Evolutionary conservation across 2,113 vertebrate species (phyloP).

Genomic region (Menidia beryllina): DNA sequence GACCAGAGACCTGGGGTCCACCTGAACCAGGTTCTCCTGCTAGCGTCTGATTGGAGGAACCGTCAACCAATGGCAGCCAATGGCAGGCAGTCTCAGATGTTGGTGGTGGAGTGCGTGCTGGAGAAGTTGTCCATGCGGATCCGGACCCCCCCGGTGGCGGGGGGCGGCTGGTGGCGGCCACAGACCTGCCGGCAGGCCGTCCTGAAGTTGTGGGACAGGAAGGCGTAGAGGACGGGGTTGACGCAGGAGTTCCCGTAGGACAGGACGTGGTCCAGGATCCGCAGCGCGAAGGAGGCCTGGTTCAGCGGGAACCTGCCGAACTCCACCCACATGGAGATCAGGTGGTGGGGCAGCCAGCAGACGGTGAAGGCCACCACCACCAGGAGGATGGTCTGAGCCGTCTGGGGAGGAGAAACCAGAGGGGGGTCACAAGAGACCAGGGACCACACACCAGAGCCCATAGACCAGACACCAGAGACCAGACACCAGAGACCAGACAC

Average conservation of each 20-base stretch:
- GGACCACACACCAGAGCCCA: too few relatives aligned
- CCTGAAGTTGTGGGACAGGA: slow-evolving; percentile 87
- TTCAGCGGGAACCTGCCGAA: slow-evolving; percentile 86
- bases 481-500: too few relatives aligned
- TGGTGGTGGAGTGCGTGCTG: slow-evolving; percentile 80
- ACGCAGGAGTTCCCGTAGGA: slow-evolving; percentile 87
- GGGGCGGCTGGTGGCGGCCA: slow-evolving; percentile 42
- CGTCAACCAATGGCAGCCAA: too few relatives aligned
- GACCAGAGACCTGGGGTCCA: too few relatives aligned
- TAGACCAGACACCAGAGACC: too few relatives aligned
- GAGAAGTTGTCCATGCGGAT: slow-evolving; percentile 85
- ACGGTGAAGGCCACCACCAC: slow-evolving; percentile 83
- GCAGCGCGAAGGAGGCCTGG: slow-evolving; percentile 83
- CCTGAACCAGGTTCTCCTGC: too few relatives aligned
- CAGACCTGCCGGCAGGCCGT: slow-evolving; percentile 83
- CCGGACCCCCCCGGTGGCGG: slow-evolving; percentile 70
- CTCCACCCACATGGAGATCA: slow-evolving; percentile 88
- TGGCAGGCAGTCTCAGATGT: too few relatives aligned
- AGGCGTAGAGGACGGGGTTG: slow-evolving; percentile 88
- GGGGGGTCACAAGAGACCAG: too few relatives aligned
- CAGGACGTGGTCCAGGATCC: slow-evolving; percentile 85
- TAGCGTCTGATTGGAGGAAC: too few relatives aligned
- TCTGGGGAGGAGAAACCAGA: slow-evolving; percentile 72
- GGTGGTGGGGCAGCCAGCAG: slow-evolving; percentile 88
- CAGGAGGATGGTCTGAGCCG: slow-evolving; percentile 85